Base-by-base conservation (phyloP, 1,140 invertebrate species). In the Drosophila teissieri region DNA sequence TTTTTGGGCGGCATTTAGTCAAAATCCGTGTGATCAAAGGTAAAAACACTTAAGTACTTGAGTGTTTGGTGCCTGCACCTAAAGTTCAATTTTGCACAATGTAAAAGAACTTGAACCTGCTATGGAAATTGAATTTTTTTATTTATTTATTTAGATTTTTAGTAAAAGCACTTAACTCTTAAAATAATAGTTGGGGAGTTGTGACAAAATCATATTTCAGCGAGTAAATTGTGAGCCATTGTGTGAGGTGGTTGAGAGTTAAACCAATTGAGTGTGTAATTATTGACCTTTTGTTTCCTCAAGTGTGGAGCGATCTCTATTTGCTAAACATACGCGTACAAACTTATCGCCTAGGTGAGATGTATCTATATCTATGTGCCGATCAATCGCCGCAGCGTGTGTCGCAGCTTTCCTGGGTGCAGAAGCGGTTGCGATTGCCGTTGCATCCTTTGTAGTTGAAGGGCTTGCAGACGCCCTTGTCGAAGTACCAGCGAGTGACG, bases 381-480 rank as follows among this genome's bases (percentile, higher is more conserved):
- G 37, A 54, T 88, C 45, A 89, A 6, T 69, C 70, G 10, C 55
- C 80, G 56, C 90, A 91, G 4, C 90, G 86, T 7, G 70, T 39
- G 14, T 83, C 75, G 40, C 90, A 91, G 62, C 77, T 75, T 0
- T 91, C 90, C 69, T 83, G 76, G 15, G 83, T 70, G 73, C 90
- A 91, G 56, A 91, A 91, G 2, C 90, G 90, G 54, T 91, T 91
- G 10, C 90, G 78, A 62, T 91, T 91, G n/a, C 90, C 90, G 45
- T 90, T 89, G 76, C 90, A 91, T 11, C 90, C 90, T 12, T 78
- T 82, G 68, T 91, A 91, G 58, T 10, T 69, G 45, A 91, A 91
- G 51, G 79, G 82, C 4, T 67, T 74, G 54, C 90, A 91, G 24
- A 46, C 15, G 10, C 90, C 90, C 22, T 91, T 91, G 62, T 91